These are phyloP conservation scores for Acanthurus tractus DNA, from an alignment of 2,797 vertebrate species.

Conservation along the genomic window DNA sequence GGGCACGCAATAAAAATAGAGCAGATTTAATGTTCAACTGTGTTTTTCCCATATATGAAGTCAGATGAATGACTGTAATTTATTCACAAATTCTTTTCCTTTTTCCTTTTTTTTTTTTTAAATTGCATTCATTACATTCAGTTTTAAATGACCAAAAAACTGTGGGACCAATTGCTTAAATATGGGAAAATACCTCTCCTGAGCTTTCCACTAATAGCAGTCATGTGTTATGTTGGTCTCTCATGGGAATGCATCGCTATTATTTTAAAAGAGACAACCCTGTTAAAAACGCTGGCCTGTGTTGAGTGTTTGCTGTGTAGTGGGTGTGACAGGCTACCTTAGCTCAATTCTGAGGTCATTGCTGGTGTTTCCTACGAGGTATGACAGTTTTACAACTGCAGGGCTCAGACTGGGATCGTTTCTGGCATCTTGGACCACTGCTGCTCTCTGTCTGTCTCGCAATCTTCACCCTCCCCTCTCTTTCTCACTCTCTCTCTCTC, in stretches of 20 bases:
- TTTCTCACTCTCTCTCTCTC: conserved; percentile 16
- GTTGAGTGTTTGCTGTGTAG: conserved; percentile 76
- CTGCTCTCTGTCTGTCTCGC: conserved; percentile 58
- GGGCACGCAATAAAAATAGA: conserved; percentile 27
- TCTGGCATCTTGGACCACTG: conserved; percentile 68
- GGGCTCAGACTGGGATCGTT: conserved; percentile 64
- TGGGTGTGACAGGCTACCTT: conserved; percentile 76
- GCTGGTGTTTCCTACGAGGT: conserved; percentile 73
- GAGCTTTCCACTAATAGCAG: conserved; percentile 73
- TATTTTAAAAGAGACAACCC: conserved; percentile 70
- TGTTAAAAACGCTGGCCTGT: conserved; percentile 74
- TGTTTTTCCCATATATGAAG: conserved; percentile 46
- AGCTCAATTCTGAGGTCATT: conserved; percentile 70
- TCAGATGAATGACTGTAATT: conserved; percentile 24
- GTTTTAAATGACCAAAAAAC: conserved; percentile 56
- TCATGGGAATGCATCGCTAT: conserved; percentile 62
- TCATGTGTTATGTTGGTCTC: conserved; percentile 68
- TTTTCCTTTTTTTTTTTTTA: background rate
- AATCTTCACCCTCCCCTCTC: conserved; percentile 17
- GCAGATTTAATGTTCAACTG: conserved; percentile 37
- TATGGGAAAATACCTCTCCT: conserved; percentile 64
- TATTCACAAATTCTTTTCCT: conserved; percentile 26
- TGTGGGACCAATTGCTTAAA: conserved; percentile 63
- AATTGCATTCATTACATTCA: conserved; percentile 61
- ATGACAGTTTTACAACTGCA: conserved; percentile 74